Base-by-base conservation (phyloP, 2,888 invertebrate species). In the Phytoseiulus persimilis region DNA sequence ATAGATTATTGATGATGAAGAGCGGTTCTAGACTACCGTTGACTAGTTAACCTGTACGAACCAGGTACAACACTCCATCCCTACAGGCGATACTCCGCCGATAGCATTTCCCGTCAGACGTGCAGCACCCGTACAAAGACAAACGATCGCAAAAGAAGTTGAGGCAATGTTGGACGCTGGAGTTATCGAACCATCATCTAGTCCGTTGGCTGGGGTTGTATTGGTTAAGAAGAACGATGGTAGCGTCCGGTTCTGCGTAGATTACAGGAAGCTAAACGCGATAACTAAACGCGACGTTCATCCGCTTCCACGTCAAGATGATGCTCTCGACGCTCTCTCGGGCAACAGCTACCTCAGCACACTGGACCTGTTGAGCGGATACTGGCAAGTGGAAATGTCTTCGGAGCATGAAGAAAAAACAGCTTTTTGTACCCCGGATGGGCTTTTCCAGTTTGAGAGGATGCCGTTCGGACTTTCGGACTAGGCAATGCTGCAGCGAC, bases 381-480 rank as follows among this genome's bases (percentile, higher is more conserved):
- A n/a, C n/a, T n/a, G n/a, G n/a, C n/a, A n/a, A n/a, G n/a, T n/a
- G 0, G n/a, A 32, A 23, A 90, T 92, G 89, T 90, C 89, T 0
- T 83, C 90, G 23, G 89, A 83, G 0, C 90, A 90, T 83, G 90
- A 90, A 28, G 89, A 90, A n/a, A 91, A 92, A 46, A 92, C 91
- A 0, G 91, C 91, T 1, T 92, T 92, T 89, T 89, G 90, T 0
- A 90, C 90, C 0, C 90, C 90, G 3, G 31, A 90, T 28, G 91
- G 91, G 0, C 90, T 91, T 0, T 92, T 90, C 89, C 91, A 92
- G 90, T 92, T 91, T 83, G 90, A 90, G 14, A 90, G 91, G 0
- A 91, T 92, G 91, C 91, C 91, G 0, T 92, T 92, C 90, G n/a
- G n/a, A n/a, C n/a, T n/a, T n/a, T n/a, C n/a, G 92, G 92, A 0